Percentiles rank a stretch among this genome's conserved stretches.
These are phyloP conservation scores for Hydropsyche tenuis DNA, from an alignment of 1,140 invertebrate genomes.

Conservation along the genomic window DNA sequence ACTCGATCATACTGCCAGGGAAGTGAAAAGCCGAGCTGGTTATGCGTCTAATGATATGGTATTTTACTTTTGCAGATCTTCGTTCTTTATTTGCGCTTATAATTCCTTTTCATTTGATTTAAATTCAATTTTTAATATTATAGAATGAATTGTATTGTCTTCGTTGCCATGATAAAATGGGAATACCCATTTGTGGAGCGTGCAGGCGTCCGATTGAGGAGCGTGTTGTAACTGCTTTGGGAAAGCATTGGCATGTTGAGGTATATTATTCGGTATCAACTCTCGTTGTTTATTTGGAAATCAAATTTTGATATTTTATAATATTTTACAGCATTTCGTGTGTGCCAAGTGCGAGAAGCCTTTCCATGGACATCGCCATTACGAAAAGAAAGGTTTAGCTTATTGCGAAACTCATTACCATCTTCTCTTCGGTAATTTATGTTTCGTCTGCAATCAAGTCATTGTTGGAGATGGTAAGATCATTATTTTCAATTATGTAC, in stretches of 20 bases:
- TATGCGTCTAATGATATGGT: constrained; percentile 91
- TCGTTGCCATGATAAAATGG: constrained; percentile 99
- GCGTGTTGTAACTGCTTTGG: constrained; percentile 94
- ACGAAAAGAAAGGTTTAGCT: constrained; percentile 97
- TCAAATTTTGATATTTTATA: not conserved
- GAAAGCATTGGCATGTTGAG: constrained; percentile 99
- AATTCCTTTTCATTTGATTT: too few relatives aligned
- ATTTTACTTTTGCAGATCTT: constrained; percentile 38
- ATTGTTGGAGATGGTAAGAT: constrained; percentile 92
- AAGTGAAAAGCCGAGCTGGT: constrained; percentile 89
- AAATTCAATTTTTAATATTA: not conserved
- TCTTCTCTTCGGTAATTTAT: constrained; percentile 97
- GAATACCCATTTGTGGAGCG: constrained; percentile 95
- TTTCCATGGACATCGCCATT: constrained; percentile 98
- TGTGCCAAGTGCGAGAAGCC: constrained; percentile 99
- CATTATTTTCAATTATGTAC: not conserved
- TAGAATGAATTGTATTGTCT: constrained; percentile 96
- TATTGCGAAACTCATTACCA: constrained; percentile 99
- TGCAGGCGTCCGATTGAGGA: constrained; percentile 97
- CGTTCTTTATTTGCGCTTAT: too few relatives aligned
- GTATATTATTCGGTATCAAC: constrained; percentile 52
- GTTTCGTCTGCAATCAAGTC: constrained; percentile 98
- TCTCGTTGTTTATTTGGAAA: not conserved
- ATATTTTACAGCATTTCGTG: constrained; percentile 87
- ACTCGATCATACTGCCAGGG: constrained; percentile 89